Conservation (phyloP, 1,140 invertebrate genomes). For the Bactericera cockerelli region DNA sequence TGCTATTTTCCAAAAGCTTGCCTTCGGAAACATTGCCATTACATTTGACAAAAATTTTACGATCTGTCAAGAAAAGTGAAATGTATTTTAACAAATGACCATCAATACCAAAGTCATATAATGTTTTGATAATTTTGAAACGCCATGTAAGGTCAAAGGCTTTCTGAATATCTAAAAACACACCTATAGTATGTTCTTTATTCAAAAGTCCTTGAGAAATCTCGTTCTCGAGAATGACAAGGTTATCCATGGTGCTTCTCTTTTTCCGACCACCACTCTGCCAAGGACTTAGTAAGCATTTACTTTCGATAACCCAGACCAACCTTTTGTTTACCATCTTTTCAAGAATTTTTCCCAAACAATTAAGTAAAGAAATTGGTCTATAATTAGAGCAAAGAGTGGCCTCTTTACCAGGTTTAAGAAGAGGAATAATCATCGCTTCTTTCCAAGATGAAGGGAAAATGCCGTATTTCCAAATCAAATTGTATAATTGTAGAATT, state of each 20-base stretch:
- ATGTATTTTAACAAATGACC: background rate
- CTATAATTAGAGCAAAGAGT: background rate
- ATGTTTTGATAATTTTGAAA: background rate
- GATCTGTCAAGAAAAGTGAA: too few relatives aligned
- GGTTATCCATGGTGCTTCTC: background rate
- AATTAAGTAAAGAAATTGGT: background rate
- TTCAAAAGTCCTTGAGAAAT: background rate
- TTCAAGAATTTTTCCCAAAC: background rate
- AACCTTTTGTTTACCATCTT: background rate
- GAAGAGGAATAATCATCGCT: background rate
- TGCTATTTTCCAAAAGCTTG: too few relatives aligned
- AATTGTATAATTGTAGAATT: background rate
- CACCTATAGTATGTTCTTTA: background rate
- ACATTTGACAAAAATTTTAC: too few relatives aligned
- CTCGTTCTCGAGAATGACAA: background rate
- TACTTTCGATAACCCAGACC: background rate
- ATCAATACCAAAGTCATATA: background rate
- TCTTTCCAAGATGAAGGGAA: background rate
- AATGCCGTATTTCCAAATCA: background rate
- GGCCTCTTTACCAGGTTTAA: background rate
- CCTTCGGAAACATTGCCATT: too few relatives aligned
- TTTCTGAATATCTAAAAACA: background rate
- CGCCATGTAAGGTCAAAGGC: background rate
- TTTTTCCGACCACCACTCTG: background rate
- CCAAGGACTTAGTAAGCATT: background rate